Base-by-base conservation (phyloP, 1,140 invertebrate genomes). In the Reticulitermes speratus region DNA sequence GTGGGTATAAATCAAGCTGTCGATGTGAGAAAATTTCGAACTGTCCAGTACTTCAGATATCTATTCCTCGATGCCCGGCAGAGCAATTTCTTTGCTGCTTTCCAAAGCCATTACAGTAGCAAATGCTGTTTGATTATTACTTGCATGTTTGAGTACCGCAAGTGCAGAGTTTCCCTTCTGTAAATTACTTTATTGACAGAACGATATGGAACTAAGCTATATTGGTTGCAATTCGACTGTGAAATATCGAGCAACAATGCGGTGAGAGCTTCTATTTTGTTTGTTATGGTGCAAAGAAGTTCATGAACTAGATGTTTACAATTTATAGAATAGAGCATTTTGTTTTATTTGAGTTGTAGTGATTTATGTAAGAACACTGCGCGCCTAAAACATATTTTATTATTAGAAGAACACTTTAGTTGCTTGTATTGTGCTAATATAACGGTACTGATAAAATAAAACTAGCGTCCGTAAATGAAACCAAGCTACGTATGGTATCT, bases 51-150 rank as follows among this genome's bases (percentile, higher is more conserved):
- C 25, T 84, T 30, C 83, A 84, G 44, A 84, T 84, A 44, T 84
- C 83, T n/a, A 30, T 84, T 25, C 83, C 83, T 44, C 23, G 83
- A 52, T 84, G 83, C 16, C 83, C 83, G 6, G 23, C 83, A 16
- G 83, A 84, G 21, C 44, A 45, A 30, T 84, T 84, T 52, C 25
- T 84, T 44, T 84, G 83, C 38, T 84, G 83, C 32, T 84, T 84
- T 84, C 83, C 83, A 32, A 84, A 52, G 16, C 7, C 48, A 44
- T 25, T 45, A 44, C 25, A 32, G 19, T 52, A 45, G 23, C 44
- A 30, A 32, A 14, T 0, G n/a, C 8, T 44, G 8, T 1, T 21
- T 14, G 82, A 38, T 48, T 83, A 19, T 83, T 83, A 11, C n/a
- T 2, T n/a, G 14, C 14, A 55, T 21, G 14, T 55, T 19, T 21